A percentile compares a stretch with the other conserved stretches of the same genome.
phyloP scores from a whole-genome alignment of 2,888 invertebrate genomes.

The Dioctria linearis region DNA sequence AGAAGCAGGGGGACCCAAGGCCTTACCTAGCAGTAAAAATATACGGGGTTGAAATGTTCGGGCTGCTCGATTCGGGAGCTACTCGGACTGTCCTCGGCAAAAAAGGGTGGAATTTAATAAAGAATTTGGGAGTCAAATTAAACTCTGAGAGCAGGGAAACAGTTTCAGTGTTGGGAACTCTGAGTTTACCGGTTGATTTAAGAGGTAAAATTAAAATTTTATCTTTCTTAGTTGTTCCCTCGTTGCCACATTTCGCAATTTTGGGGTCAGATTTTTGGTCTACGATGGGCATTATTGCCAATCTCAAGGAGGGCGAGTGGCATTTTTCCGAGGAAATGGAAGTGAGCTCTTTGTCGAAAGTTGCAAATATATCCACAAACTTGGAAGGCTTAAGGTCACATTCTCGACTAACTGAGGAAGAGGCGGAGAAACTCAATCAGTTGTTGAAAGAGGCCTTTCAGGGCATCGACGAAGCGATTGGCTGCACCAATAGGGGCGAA shows the following conservation, averaged over 20 bases:
- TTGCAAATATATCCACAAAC: too few species aligned
- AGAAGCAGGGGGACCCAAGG: background rate
- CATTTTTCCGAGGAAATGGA: conserved; percentile 1
- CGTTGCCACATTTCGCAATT: background rate
- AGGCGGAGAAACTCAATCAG: background rate
- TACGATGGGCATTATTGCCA: background rate
- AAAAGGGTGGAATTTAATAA: conserved; percentile 9
- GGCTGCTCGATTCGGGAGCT: conserved; percentile 48
- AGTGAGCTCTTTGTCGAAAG: background rate
- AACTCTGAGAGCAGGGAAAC: background rate
- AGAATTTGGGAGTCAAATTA: conserved; percentile 6
- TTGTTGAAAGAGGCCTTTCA: too few species aligned
- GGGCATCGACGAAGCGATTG: background rate
- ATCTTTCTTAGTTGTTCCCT: background rate
- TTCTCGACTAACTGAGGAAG: background rate
- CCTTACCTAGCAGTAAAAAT: background rate
- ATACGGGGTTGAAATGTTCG: background rate
- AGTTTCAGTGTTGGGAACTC: background rate
- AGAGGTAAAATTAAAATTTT: background rate
- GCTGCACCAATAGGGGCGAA: conserved; percentile 10
- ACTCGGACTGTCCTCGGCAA: conserved; percentile 24
- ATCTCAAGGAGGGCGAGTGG: background rate
- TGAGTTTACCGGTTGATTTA: background rate
- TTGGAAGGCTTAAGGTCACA: too few species aligned
- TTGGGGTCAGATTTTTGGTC: conserved; percentile 18